phyloP scores from a whole-genome alignment of 2,797 vertebrate genomes.

The Pipistrellus pipistrellus region DNA sequence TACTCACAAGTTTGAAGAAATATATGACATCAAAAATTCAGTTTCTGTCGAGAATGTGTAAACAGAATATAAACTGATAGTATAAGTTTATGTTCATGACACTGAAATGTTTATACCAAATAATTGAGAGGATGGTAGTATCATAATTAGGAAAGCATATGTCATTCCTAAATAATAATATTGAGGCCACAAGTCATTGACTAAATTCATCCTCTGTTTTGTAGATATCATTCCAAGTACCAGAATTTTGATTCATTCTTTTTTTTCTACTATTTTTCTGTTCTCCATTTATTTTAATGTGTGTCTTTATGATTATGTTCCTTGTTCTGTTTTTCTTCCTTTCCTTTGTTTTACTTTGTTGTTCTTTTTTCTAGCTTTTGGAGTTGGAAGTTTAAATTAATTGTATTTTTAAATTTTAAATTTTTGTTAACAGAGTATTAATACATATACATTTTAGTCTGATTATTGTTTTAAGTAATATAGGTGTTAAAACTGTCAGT shows the following conservation, averaged over 20 bases:
- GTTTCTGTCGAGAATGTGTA: not conserved
- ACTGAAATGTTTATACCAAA: not conserved
- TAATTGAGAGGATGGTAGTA: not conserved
- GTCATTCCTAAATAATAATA: not conserved
- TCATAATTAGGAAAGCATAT: not conserved
- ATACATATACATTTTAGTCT: not conserved
- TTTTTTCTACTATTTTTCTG: not conserved
- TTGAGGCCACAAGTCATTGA: not conserved
- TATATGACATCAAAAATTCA: not conserved
- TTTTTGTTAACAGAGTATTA: not conserved
- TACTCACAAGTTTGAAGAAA: not conserved
- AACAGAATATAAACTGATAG: not conserved
- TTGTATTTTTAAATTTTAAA: not conserved
- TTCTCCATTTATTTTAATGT: not conserved
- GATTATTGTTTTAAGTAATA: not conserved
- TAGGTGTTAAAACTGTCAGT: not conserved
- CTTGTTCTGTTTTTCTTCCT: not conserved
- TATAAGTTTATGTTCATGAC: not conserved
- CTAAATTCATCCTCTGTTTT: constrained; percentile 13
- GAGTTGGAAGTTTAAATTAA: not conserved
- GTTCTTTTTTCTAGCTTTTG: not conserved
- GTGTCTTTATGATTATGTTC: not conserved
- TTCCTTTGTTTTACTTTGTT: not conserved
- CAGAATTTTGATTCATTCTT: not conserved
- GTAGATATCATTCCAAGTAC: not conserved